phyloP scores from a whole-genome alignment of 2,113 vertebrate species.

The Cettia cetti region DNA sequence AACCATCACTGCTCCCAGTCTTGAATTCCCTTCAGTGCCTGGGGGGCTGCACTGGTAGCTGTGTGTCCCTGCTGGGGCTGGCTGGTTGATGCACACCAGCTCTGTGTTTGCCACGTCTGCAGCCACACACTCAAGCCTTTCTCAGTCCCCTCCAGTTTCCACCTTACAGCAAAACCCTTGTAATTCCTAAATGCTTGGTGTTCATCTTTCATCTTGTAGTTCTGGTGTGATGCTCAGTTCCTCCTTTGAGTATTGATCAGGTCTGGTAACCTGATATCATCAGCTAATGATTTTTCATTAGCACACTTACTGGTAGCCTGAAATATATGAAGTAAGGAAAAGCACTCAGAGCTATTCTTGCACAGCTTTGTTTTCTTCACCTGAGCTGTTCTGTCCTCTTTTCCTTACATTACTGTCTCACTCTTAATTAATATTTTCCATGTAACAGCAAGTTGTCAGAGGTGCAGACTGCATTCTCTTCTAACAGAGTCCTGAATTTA shows the following conservation, averaged over 20 bases:
- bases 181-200: background rate
- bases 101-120: background rate
- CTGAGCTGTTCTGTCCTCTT: background rate
- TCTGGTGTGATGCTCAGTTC: background rate
- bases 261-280: background rate
- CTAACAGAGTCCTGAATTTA: background rate
- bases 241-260: conserved; percentile 6
- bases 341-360: background rate
- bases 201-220: background rate
- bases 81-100: background rate
- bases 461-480: background rate
- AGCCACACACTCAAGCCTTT: background rate
- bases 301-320: background rate
- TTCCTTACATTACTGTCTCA: background rate
- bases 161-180: background rate
- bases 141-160: background rate
- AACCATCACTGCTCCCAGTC: background rate
- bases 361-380: background rate
- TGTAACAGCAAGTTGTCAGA: background rate
- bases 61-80: background rate
- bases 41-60: background rate
- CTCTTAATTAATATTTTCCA: background rate
- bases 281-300: conserved; percentile 51
- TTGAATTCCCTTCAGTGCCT: background rate
- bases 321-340: background rate